phyloP scores from a whole-genome alignment of 2,797 vertebrate genomes.

The Phoebastria nigripes region DNA sequence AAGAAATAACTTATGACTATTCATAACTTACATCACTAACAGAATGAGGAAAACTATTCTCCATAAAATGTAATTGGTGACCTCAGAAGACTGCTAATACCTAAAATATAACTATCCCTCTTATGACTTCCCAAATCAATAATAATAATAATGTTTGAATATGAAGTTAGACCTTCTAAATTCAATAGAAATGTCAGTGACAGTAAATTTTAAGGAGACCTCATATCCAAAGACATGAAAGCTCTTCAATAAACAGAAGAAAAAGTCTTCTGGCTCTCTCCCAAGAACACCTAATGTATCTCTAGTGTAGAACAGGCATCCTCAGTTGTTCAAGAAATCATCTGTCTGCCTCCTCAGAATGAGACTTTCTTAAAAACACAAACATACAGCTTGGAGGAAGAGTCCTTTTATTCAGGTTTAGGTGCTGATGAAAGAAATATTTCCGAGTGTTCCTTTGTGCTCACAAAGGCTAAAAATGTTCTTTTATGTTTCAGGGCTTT shows the following conservation, averaged over 20 bases:
- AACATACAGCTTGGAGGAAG: neutral
- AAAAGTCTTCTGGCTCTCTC: neutral
- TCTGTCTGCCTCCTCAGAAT: neutral
- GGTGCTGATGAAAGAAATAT: neutral
- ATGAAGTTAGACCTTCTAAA: slow-evolving; percentile 61
- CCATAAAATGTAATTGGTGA: slow-evolving; percentile 63
- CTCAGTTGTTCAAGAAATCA: neutral
- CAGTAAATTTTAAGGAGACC: slow-evolving; percentile 61
- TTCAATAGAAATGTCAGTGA: slow-evolving; percentile 58
- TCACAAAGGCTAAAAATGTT: neutral
- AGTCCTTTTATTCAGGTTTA: neutral
- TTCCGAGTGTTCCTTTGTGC: neutral
- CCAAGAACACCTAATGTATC: neutral
- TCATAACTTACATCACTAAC: slow-evolving; percentile 54
- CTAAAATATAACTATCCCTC: slow-evolving; percentile 60
- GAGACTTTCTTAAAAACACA: neutral
- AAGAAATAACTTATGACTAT: slow-evolving; percentile 31
- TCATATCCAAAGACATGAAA: slow-evolving; percentile 49
- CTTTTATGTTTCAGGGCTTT: neutral
- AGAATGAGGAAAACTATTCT: slow-evolving; percentile 43
- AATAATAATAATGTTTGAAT: slow-evolving; percentile 66
- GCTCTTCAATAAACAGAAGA: slow-evolving; percentile 12
- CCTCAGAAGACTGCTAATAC: slow-evolving; percentile 50
- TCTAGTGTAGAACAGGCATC: neutral
- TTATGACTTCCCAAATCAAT: slow-evolving; percentile 71